Evolutionary conservation across 2,113 vertebrate genomes (phyloP).

Genomic region (Formicarius rufipectus): DNA sequence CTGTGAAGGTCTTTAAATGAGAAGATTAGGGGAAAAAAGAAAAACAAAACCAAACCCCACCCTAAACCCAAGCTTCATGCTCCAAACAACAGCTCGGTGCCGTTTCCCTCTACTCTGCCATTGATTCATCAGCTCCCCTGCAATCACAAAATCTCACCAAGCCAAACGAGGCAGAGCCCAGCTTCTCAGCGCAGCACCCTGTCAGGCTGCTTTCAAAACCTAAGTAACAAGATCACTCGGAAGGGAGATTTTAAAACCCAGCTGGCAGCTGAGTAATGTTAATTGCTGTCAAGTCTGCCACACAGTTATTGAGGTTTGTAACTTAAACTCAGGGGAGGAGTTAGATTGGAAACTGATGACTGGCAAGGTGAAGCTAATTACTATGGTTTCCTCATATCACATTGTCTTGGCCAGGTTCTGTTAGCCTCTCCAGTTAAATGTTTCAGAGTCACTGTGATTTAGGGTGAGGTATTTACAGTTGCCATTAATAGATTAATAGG

Average conservation of each 20-base stretch:
- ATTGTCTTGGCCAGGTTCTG: background rate
- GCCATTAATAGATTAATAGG: slow-evolving; percentile 1
- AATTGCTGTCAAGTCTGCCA: slow-evolving; percentile 52
- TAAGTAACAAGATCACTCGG: background rate
- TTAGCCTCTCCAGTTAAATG: background rate
- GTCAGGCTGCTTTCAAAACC: background rate
- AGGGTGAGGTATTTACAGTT: slow-evolving; percentile 13
- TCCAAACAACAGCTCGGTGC: background rate
- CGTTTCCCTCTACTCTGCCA: background rate
- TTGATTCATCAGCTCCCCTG: background rate
- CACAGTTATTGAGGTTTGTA: slow-evolving; percentile 43
- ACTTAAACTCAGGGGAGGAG: slow-evolving; percentile 1
- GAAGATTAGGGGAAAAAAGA: background rate
- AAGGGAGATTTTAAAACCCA: slow-evolving; percentile 22
- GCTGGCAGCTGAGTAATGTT: slow-evolving; percentile 35
- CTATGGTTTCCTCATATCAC: background rate
- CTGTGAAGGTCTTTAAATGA: background rate
- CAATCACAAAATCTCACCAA: background rate
- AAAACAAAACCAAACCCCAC: background rate
- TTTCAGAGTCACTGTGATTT: slow-evolving; percentile 7
- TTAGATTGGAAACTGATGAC: background rate
- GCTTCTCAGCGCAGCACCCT: background rate
- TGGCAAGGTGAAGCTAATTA: slow-evolving; percentile 13
- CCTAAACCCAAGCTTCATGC: background rate
- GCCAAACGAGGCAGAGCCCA: background rate